Base-by-base conservation (phyloP, 2,113 vertebrate species). In the Oncorhynchus keta region DNA sequence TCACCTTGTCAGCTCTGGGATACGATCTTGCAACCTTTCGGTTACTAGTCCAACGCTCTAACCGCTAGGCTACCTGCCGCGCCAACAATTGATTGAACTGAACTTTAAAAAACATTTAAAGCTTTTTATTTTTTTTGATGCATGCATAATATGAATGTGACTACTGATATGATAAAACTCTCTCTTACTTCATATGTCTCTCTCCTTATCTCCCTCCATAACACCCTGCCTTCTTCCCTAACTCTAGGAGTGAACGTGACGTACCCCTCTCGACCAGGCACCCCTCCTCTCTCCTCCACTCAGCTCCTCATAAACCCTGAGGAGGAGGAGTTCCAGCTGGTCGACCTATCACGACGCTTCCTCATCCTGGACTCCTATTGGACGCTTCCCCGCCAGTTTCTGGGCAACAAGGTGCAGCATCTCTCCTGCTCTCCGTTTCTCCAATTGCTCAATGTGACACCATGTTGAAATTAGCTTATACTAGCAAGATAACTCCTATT, bases 321-420 rank as follows among this genome's bases (percentile, higher is more conserved):
- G 0, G 24, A 81, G 5, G 91, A 95, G 72, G 97, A 99, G 81
- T 97, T 99, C 87, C 97, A 98, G 90, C 93, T 99, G 4, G 95
- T 99, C 0, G 98, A 99, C 79, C 91, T 99, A 26, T 98, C 97
- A 0, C 95, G 97, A 0, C 96, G 96, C 24, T 99, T 99, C 88
- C 92, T 97, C 72, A 90, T 89, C 1, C 94, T 96, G 0, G 95
- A 97, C 0, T 96, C 96, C 11, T 99, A 93, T 89, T 99, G 98
- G 97, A 92, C 92, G 0, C 91, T 99, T 69, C 97, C 97, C 0
- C 76, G 89, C 0, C 91, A 93, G 76, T 99, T 99, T 81, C 90
- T 98, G 32, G 96, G 97, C 75, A 96, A 96, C 91, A 99, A 98
- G 94, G 97, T 97, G 1, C 35, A 48, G 45, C 22, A 45, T 70